These are phyloP conservation scores for Linepithema humile DNA, from an alignment of 1,140 invertebrate genomes.

Conservation along the genomic window DNA sequence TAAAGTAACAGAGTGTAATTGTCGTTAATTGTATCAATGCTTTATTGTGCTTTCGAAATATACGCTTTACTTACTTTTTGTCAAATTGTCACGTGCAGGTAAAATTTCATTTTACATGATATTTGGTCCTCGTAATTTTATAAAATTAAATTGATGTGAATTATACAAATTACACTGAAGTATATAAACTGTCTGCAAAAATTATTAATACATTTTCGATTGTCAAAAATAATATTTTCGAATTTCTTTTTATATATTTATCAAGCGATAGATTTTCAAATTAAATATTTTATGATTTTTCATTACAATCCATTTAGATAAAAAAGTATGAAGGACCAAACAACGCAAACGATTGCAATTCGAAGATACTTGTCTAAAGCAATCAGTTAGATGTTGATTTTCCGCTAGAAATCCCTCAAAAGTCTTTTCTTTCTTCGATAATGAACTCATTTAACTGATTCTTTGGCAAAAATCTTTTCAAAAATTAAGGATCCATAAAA, in stretches of 20 bases:
- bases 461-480: not conserved
- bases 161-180: not conserved
- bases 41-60: not conserved
- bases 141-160: conserved; percentile 14
- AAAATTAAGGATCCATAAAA: conserved; percentile 19
- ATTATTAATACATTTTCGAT: conserved; percentile 6
- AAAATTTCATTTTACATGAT: conserved; percentile 15
- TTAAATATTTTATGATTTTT: not conserved
- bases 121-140: not conserved
- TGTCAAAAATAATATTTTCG: not conserved
- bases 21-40: not conserved
- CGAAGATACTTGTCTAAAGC: conserved; percentile 3
- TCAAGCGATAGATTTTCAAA: not conserved
- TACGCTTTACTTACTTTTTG: conserved; percentile 3
- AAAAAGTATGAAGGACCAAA: not conserved
- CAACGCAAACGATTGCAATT: not conserved
- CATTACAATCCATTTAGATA: not conserved
- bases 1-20: conserved; percentile 3
- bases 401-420: not conserved
- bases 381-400: conserved; percentile 9
- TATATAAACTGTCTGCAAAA: not conserved
- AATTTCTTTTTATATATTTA: too few species aligned
- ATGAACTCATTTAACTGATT: conserved; percentile 1
- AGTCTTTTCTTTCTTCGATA: not conserved
- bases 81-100: not conserved